Conservation (phyloP, 1,140 invertebrate genomes). For the Ceratina calcarata region DNA sequence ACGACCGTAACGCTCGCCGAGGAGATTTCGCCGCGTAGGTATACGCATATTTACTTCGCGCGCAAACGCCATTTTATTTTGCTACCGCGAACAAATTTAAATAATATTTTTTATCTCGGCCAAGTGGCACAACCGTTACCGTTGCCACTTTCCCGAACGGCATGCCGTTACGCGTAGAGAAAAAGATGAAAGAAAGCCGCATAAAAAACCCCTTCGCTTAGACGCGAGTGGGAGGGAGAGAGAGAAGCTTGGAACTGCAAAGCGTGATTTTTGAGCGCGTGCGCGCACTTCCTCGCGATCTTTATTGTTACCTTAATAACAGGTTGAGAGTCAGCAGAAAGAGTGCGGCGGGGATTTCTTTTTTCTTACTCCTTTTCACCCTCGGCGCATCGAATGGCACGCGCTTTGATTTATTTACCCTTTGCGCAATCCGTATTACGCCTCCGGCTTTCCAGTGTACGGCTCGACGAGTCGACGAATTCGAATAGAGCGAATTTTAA, state of each 20-base stretch:
- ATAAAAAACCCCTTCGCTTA: background rate
- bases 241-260: background rate
- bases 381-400: background rate
- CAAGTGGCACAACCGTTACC: background rate
- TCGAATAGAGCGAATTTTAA: too few relatives aligned
- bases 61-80: background rate
- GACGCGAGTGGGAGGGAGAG: too few relatives aligned
- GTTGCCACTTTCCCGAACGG: background rate
- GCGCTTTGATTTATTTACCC: slow-evolving; percentile 3
- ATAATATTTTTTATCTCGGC: slow-evolving; percentile 11
- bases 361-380: background rate
- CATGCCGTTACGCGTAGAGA: background rate
- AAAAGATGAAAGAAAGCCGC: background rate
- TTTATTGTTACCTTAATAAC: slow-evolving; percentile 24
- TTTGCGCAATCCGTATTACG: background rate
- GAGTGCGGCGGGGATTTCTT: background rate
- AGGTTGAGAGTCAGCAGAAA: background rate
- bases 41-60: background rate
- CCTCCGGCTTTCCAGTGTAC: too few relatives aligned
- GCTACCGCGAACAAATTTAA: slow-evolving; percentile 4
- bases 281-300: background rate
- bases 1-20: background rate
- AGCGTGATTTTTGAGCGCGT: background rate
- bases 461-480: too few relatives aligned
- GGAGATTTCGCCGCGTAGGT: too few relatives aligned